phyloP scores from a whole-genome alignment of 2,888 invertebrate species.

The Clivina fossor region DNA sequence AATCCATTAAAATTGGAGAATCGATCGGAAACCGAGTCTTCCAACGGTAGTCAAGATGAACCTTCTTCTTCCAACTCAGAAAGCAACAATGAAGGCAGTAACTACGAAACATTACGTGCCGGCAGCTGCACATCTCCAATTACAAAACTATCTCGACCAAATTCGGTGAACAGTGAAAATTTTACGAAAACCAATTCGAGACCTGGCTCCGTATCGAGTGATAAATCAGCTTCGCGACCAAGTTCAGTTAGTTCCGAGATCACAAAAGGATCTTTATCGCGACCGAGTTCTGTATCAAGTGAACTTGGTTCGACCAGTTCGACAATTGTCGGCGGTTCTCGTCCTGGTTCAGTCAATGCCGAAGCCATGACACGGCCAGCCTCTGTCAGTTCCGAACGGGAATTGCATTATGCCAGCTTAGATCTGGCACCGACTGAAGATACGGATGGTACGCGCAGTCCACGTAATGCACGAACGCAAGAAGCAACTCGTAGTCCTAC shows the following conservation, averaged over 20 bases:
- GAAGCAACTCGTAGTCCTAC: conserved; percentile 45
- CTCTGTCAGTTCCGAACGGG: conserved; percentile 52
- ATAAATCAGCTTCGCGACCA: conserved; percentile 40
- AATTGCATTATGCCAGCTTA: conserved; percentile 67
- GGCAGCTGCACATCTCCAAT: conserved; percentile 43
- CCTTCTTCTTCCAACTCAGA: conserved; percentile 1
- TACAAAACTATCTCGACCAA: conserved; percentile 48
- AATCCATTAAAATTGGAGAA: conserved; percentile 34
- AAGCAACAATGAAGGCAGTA: no score
- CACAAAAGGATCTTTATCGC: conserved; percentile 39
- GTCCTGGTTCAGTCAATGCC: conserved; percentile 50
- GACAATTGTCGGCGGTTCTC: conserved; percentile 49
- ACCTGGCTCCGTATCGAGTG: conserved; percentile 38
- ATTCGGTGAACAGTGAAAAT: conserved; percentile 50
- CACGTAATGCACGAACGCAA: conserved; percentile 44
- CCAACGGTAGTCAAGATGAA: not conserved
- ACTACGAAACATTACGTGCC: conserved; percentile 34
- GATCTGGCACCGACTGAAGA: conserved; percentile 58
- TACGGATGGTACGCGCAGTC: conserved; percentile 47
- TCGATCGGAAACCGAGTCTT: conserved; percentile 24
- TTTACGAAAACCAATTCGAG: conserved; percentile 41
- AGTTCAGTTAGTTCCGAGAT: conserved; percentile 45
- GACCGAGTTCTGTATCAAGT: conserved; percentile 50
- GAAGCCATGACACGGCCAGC: conserved; percentile 47
- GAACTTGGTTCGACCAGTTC: conserved; percentile 49